Evolutionary conservation across 2,888 invertebrate genomes (phyloP).

Genomic region (Stenodera caucasica): DNA sequence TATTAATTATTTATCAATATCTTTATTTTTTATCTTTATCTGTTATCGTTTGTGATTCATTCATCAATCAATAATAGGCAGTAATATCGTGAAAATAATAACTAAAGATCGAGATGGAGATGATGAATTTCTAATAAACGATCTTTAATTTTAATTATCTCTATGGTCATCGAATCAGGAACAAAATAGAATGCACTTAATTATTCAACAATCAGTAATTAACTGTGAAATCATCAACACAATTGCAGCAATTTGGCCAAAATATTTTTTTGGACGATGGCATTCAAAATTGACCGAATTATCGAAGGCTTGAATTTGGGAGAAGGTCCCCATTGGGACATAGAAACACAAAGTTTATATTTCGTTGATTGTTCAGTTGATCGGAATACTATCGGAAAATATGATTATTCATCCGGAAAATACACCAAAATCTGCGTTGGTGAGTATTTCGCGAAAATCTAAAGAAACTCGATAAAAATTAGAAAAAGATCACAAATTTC

Average conservation of each 20-base stretch:
- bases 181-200: too few relatives aligned
- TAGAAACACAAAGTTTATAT: constrained; percentile 62
- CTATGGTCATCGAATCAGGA: too few relatives aligned
- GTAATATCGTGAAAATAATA: too few relatives aligned
- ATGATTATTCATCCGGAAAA: constrained; percentile 32
- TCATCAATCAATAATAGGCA: too few relatives aligned
- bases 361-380: constrained; percentile 62
- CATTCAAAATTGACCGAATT: constrained; percentile 53
- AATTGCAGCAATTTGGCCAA: neutral
- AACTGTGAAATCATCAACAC: neutral
- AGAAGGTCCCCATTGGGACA: constrained; percentile 74
- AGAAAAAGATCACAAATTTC: neutral
- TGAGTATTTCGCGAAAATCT: constrained; percentile 22
- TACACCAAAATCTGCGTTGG: constrained; percentile 28
- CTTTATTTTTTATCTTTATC: too few relatives aligned
- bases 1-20: too few relatives aligned
- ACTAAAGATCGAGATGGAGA: too few relatives aligned
- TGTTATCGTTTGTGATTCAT: too few relatives aligned
- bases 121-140: too few relatives aligned
- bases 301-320: constrained; percentile 60
- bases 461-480: neutral
- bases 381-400: constrained; percentile 37
- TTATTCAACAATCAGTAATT: too few relatives aligned
- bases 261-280: constrained; percentile 44
- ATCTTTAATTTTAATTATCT: too few relatives aligned